phyloP scores from a whole-genome alignment of 2,797 vertebrate species.

The Hippopotamyrus pictus region DNA sequence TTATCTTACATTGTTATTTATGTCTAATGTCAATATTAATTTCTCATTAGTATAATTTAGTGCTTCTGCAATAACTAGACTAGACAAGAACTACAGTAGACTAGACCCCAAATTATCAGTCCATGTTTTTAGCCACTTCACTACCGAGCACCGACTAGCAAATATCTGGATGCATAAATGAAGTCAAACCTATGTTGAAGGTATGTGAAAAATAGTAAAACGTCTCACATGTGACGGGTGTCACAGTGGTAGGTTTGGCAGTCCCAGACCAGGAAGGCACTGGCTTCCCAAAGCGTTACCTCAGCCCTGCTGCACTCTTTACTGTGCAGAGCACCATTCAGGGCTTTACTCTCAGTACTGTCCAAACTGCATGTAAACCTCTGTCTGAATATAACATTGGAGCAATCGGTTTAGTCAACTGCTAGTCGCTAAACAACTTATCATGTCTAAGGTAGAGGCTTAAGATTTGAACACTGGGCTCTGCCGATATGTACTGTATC shows the following conservation, averaged over 20 bases:
- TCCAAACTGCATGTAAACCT: too few relatives aligned
- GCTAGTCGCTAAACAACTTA: not conserved
- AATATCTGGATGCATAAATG: too few relatives aligned
- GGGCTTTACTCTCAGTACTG: too few relatives aligned
- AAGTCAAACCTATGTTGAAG: not conserved
- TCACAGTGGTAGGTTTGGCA: not conserved
- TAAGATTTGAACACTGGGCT: not conserved
- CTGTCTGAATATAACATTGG: too few relatives aligned
- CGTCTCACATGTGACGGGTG: not conserved
- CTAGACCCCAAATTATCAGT: too few relatives aligned
- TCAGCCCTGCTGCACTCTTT: too few relatives aligned
- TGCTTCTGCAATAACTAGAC: not conserved
- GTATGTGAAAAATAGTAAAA: not conserved
- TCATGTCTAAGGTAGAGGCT: not conserved
- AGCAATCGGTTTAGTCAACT: not conserved
- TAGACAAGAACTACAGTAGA: not conserved
- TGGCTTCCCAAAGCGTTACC: too few relatives aligned
- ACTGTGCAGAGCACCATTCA: too few relatives aligned
- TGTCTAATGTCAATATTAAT: not conserved
- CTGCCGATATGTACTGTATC: not conserved
- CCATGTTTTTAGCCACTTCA: too few relatives aligned
- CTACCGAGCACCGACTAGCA: too few relatives aligned
- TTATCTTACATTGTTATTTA: too few relatives aligned
- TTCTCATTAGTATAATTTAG: not conserved
- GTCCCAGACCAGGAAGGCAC: not conserved